Evolutionary conservation across 2,888 invertebrate species (phyloP).

Genomic region (Phlogophora meticulosa): DNA sequence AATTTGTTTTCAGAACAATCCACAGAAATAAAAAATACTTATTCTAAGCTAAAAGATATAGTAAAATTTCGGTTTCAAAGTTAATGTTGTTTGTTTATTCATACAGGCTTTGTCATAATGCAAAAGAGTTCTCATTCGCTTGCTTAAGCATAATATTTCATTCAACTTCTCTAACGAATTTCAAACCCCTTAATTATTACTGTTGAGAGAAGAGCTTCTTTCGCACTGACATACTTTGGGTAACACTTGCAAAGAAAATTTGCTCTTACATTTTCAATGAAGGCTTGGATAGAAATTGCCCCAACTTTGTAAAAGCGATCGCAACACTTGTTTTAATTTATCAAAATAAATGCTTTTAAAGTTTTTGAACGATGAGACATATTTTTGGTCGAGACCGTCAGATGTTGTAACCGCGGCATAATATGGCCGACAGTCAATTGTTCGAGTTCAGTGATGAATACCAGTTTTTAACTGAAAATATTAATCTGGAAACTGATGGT

Average conservation of each 20-base stretch:
- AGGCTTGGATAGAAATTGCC: slow-evolving; percentile 32
- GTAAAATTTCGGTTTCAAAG: too few relatives aligned
- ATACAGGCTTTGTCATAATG: too few relatives aligned
- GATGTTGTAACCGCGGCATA: slow-evolving; percentile 34
- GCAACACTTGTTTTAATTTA: slow-evolving; percentile 53
- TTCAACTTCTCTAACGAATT: slow-evolving; percentile 12
- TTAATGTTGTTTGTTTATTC: too few relatives aligned
- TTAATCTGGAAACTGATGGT: slow-evolving; percentile 3
- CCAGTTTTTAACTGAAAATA: slow-evolving; percentile 23
- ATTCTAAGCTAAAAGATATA: too few relatives aligned
- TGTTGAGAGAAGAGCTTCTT: neutral
- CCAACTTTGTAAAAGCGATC: slow-evolving; percentile 39
- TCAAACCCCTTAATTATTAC: slow-evolving; percentile 26
- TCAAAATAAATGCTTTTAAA: slow-evolving; percentile 21
- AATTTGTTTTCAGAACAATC: too few relatives aligned
- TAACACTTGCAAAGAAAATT: slow-evolving; percentile 38
- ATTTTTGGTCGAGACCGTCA: slow-evolving; percentile 25
- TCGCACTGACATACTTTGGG: slow-evolving; percentile 37
- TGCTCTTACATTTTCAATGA: slow-evolving; percentile 56
- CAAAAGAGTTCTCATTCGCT: too few relatives aligned
- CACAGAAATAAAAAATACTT: too few relatives aligned
- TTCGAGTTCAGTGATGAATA: slow-evolving; percentile 29
- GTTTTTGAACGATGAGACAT: slow-evolving; percentile 6
- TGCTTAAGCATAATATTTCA: neutral
- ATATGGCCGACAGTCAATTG: slow-evolving; percentile 14